Conservation (phyloP, 2,888 invertebrate species). For the Patella caerulea region DNA sequence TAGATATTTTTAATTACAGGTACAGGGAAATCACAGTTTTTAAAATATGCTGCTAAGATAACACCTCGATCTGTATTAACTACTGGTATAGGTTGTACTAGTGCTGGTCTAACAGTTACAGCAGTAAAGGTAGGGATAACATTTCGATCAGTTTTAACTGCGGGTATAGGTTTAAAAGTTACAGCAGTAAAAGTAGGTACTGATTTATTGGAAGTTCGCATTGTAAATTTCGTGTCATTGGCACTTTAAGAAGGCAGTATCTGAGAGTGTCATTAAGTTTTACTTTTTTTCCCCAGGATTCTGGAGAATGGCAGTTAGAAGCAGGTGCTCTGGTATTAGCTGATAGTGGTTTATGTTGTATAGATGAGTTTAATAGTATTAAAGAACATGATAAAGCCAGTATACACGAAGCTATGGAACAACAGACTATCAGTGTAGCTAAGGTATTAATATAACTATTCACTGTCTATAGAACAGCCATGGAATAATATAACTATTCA, state of each 20-base stretch:
- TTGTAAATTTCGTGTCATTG: no score
- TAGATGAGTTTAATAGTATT: slow-evolving; percentile 91
- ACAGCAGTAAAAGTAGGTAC: no score
- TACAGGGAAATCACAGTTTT: slow-evolving; percentile 89
- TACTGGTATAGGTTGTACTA: slow-evolving; percentile 87
- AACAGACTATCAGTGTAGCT: slow-evolving; percentile 92
- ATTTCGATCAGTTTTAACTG: slow-evolving; percentile 86
- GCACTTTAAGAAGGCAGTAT: no score
- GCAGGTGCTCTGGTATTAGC: slow-evolving; percentile 90
- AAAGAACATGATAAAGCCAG: slow-evolving; percentile 85
- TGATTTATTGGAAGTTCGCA: no score
- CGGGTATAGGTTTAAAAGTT: slow-evolving; percentile 83
- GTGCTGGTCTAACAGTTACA: slow-evolving; percentile 90
- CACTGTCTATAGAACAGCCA: slow-evolving; percentile 92
- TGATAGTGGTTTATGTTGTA: slow-evolving; percentile 91
- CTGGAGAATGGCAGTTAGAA: slow-evolving; percentile 91
- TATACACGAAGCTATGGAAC: slow-evolving; percentile 95
- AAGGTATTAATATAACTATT: slow-evolving; percentile 76
- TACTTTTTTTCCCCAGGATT: slow-evolving; percentile 76
- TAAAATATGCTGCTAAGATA: slow-evolving; percentile 80
- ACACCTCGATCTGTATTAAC: slow-evolving; percentile 85
- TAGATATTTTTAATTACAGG: slow-evolving; percentile 75
- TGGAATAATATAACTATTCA: slow-evolving; percentile 72
- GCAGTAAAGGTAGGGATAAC: slow-evolving; percentile 83
- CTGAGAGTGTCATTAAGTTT: not conserved